Conservation (phyloP, 2,888 invertebrate species). For the Mantis religiosa region DNA sequence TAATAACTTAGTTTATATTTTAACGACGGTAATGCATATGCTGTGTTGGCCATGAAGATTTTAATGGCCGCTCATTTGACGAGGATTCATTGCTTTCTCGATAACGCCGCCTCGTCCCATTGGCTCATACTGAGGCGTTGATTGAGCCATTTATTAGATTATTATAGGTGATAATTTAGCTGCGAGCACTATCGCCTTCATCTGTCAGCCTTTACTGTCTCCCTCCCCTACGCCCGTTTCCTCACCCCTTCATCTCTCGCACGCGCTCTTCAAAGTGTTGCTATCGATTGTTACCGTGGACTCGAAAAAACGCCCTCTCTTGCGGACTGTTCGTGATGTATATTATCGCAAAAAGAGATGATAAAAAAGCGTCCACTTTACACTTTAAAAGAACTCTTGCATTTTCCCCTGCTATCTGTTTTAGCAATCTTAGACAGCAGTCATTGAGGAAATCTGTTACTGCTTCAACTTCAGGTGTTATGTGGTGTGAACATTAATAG, state of each 20-base stretch:
- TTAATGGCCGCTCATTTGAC: slow-evolving; percentile 23
- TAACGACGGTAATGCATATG: slow-evolving; percentile 18
- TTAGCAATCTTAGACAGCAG: not conserved
- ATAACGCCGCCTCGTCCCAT: slow-evolving; percentile 16
- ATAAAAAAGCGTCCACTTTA: not conserved
- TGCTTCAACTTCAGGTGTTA: not conserved
- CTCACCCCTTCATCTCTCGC: slow-evolving; percentile 7
- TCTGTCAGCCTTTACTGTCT: slow-evolving; percentile 11
- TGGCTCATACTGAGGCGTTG: slow-evolving; percentile 15
- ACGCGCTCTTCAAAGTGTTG: not conserved
- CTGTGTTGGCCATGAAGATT: slow-evolving; percentile 20
- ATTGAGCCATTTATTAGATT: slow-evolving; percentile 19
- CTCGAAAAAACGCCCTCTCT: slow-evolving; percentile 1
- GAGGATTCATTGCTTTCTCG: slow-evolving; percentile 22
- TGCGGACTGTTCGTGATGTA: not conserved
- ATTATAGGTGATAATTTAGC: slow-evolving; percentile 17
- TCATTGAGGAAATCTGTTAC: not conserved
- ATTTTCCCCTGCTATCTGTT: not conserved
- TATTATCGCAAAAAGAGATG: not conserved
- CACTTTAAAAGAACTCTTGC: not conserved
- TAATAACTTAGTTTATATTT: slow-evolving; percentile 19
- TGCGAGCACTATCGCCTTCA: slow-evolving; percentile 8
- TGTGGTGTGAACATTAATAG: not conserved
- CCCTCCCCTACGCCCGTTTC: slow-evolving; percentile 10
- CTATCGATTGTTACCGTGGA: slow-evolving; percentile 6